Base-by-base conservation (phyloP, 2,797 vertebrate genomes). In the Poecilia wingei region DNA sequence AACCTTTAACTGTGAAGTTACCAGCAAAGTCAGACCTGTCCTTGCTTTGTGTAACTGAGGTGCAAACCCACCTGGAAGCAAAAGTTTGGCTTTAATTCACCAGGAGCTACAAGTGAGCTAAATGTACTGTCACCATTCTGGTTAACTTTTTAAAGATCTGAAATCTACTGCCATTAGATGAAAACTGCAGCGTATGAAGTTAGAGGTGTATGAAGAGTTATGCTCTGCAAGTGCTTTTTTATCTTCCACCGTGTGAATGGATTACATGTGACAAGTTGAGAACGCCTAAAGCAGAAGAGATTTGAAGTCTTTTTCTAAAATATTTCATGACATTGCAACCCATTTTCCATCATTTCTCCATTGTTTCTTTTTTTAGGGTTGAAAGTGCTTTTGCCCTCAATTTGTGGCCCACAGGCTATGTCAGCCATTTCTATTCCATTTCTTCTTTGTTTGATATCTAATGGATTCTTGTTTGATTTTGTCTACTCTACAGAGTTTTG, bases 301-400 rank as follows among this genome's bases (percentile, higher is more conserved):
- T 84, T 82, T 82, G 47, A 71, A 49, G 69, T 79, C 33, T 39
- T 39, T 77, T 79, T 20, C 46, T 79, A 41, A 79, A 82, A 72
- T 72, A 79, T 68, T 39, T 51, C n/a, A 46, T 84, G 46, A 78
- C 74, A 74, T 47, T 33, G 39, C 18, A 57, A 76, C 71, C 76
- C 41, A 49, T 90, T 87, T 79, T 64, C 76, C 57, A 85, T 82
- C 80, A 84, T 79, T 78, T 78, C 79, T 79, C 68, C 39, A 79
- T 80, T 86, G 82, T 84, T 45, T 88, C 76, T 61, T 57, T 55
- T 76, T 82, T 82, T 25, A 83, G 22, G 84, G 51, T 39, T 61
- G 64, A 18, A 79, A 64, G 55, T 78, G 55, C 12, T 36, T 36
- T 88, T 88, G 74, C 55, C 83, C 79, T 76, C 74, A 87, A 78